Base-by-base conservation (phyloP, 2,113 vertebrate genomes). In the Polypterus senegalus region DNA sequence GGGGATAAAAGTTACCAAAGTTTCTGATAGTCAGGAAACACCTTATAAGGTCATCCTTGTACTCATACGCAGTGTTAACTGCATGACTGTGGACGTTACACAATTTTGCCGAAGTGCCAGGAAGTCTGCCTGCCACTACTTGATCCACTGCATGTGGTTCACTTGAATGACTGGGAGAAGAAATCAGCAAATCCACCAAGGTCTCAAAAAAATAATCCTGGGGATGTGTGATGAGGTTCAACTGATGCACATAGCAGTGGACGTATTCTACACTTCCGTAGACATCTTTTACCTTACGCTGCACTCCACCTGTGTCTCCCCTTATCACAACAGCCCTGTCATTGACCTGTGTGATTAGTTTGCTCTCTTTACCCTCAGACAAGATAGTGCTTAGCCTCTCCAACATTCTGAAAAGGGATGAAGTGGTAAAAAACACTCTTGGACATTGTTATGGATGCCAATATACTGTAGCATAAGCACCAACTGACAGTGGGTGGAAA, bases 381-480 rank as follows among this genome's bases (percentile, higher is more conserved):
- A 70, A 56, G 49, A 70, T 62, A 43, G 48, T 45, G 47, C 49
- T 51, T 27, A 70, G 56, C 43, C 56, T 48, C 59, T 51, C 62
- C 65, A 62, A 59, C 53, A 5, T 58, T 48, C 62, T 57, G 66
- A 11, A 70, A 51, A 60, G 62, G 65, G 6, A 64, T 63, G 27
- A 67, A 70, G 45, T 64, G 54, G 27, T 46, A 58, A 67, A 64
- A 67, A 70, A 7, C 57, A 60, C 43, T 61, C 68, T 54, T 70
- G 58, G 9, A 67, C 49, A 48, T 58, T 48, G 47, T 60, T 61
- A 49, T 58, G 47, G 7, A 6, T 49, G 46, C 65, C 67, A 55
- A 66, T 62, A 60, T 67, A 64, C 44, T 54, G 47, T 52, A 63
- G 51, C 51, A 67, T 56, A 63, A 67, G 57, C 51, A 46, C 58